Base-by-base conservation (phyloP, 2,113 vertebrate genomes). In the Proterorhinus semilunaris region DNA sequence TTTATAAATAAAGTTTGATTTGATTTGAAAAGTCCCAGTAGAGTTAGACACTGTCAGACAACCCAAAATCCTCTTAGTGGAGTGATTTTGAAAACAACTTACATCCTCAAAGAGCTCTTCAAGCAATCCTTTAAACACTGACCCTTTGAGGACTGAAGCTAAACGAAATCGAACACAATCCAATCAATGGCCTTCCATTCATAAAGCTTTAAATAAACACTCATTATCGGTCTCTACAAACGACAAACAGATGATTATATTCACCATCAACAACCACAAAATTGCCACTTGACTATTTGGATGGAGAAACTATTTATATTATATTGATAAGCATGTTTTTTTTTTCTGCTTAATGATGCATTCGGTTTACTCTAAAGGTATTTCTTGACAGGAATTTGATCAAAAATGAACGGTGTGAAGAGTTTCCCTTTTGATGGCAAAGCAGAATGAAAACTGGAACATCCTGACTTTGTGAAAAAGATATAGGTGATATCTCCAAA, bases 401-500 rank as follows among this genome's bases (percentile, higher is more conserved):
- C 2, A 11, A 4, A 43, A 59, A 43, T 43, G 21, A 21, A 21
- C 21, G 1, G 57, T 59, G 10, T 43, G 12, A 42, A 42, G 49
- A 50, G 49, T 13, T 10, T 57, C 54, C 21, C 54, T 59, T 59
- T 15, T 58, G 1, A 59, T 59, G 21, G 27, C 36, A 4, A 6
- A 59, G 57, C 36, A 13, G 8, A 59, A 43, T 59, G 36, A 43
- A 2, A 15, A 43, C n/a, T 13, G 27, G 27, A 58, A 58, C 27
- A 58, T 58, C 55, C 55, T 58, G 55, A 13, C 55, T 15, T 36
- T 58, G 27, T 13, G 55, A 55, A 55, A 55, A 55, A 55, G 17
- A 55, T 11, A 55, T 58, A 53, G n/a, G 17, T 8, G 51, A 17
- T 53, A 10, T 42, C 10, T 58, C 10, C 21, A 13, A 58, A 15